Evolutionary conservation across 2,113 vertebrate species (phyloP).

Genomic region (Cyanoramphus novaezelandiae): DNA sequence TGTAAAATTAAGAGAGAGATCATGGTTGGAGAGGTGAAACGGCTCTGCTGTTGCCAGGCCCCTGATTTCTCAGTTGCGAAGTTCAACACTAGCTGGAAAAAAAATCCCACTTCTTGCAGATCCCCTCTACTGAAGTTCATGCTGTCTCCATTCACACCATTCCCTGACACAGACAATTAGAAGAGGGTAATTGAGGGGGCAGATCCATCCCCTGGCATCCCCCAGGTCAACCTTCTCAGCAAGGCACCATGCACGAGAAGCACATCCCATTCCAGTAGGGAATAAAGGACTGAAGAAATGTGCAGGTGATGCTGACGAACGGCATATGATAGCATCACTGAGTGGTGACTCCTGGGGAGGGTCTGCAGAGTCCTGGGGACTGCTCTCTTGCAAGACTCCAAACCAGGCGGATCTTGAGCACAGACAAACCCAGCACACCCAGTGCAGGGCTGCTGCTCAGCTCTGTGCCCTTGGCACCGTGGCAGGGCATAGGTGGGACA

Average conservation of each 20-base stretch:
- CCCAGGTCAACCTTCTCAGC: background rate
- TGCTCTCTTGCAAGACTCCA: background rate
- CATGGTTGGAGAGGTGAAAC: background rate
- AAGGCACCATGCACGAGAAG: background rate
- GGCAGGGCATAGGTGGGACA: background rate
- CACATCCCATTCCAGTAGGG: background rate
- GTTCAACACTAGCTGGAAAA: background rate
- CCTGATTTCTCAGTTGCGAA: background rate
- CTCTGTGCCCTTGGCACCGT: fast-evolving
- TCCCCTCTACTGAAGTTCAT: too few relatives aligned
- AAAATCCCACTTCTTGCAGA: background rate
- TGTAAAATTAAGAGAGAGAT: background rate
- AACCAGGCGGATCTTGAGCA: background rate
- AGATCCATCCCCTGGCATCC: background rate
- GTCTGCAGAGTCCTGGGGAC: background rate
- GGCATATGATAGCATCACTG: background rate
- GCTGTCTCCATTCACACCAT: background rate
- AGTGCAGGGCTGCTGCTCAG: background rate
- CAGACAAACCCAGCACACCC: background rate
- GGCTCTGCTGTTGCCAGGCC: background rate
- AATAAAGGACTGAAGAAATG: background rate
- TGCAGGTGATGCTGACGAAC: background rate
- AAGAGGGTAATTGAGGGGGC: background rate
- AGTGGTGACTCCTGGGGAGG: background rate
- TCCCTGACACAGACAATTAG: background rate